Evolutionary conservation across 64 coral and sea anemone genomes (phyloP).

Genomic region (Platygyra sinensis): DNA sequence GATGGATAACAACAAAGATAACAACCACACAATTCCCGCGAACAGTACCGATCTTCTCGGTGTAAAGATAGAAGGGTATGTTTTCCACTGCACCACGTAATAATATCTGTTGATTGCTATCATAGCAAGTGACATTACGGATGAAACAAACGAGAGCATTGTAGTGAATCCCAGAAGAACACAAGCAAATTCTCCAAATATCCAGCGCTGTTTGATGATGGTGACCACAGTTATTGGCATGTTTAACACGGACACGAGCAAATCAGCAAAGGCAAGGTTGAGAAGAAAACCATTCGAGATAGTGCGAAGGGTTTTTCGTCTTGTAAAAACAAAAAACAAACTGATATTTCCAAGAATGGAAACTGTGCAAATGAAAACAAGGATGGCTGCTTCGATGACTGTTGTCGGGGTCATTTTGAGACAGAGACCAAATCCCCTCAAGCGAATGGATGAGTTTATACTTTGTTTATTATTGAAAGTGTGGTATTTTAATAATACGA

Average conservation of each 20-base stretch:
- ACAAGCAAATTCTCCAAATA: slow-evolving; percentile 67
- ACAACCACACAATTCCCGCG: slow-evolving; percentile 56
- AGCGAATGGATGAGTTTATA: background rate
- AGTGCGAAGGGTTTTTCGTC: slow-evolving; percentile 53
- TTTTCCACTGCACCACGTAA: slow-evolving; percentile 84
- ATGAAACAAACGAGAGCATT: slow-evolving; percentile 89
- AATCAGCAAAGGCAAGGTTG: slow-evolving; percentile 84
- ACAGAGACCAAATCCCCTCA: background rate
- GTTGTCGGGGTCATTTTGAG: background rate
- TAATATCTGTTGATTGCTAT: slow-evolving; percentile 87
- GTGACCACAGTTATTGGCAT: slow-evolving; percentile 90
- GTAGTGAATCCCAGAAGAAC: slow-evolving; percentile 67
- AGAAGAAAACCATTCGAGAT: slow-evolving; percentile 75
- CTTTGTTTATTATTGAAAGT: background rate
- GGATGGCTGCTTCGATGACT: slow-evolving; percentile 46
- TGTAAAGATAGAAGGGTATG: slow-evolving; percentile 51
- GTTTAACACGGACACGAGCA: slow-evolving; percentile 82
- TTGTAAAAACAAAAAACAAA: slow-evolving; percentile 67
- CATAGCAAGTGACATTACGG: slow-evolving; percentile 81
- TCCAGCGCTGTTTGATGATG: slow-evolving; percentile 52
- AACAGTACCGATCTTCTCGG: slow-evolving; percentile 32
- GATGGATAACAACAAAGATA: slow-evolving; percentile 54
- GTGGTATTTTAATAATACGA: background rate
- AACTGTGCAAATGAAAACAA: slow-evolving; percentile 55
- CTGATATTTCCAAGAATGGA: slow-evolving; percentile 74